Base-by-base conservation (phyloP, 2,113 vertebrate species). In the Sylvietta virens region DNA sequence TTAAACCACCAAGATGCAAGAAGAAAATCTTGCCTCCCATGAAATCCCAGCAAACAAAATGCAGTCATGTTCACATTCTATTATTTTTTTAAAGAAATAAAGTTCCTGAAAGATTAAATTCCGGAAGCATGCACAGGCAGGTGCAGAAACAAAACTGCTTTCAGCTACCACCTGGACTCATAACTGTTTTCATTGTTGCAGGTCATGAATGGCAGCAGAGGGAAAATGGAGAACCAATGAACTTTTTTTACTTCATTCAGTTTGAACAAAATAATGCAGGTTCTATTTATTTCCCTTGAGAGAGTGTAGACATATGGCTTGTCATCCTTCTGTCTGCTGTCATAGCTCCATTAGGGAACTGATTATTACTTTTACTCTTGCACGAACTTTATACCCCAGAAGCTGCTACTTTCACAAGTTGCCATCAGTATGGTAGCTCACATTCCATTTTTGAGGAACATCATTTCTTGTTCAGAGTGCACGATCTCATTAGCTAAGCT, bases 81-180 rank as follows among this genome's bases (percentile, higher is more conserved):
- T 51, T 84, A 11, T 71, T 85, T 80, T 79, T 94, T 56, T 40
- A 13, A 61, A 85, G 78, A 80, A 78, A 72, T 64, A 4, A 64
- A 65, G 35, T 82, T 74, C 40, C 48, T 83, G 44, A 83, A 89
- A 93, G 58, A 95, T 83, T 80, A 87, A 94, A 95, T 80, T 91
- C 82, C 92, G n/a, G 42, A 92, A 92, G 81, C 81, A 92, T 39
- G 48, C 48, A 83, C 65, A 90, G 42, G 33, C 65, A 94, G 64
- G 85, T 64, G 54, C 65, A 60, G 62, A 81, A 88, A 94, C 31
- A 93, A 70, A 93, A 78, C 48, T n/a, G 56, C 56, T 86, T 93
- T 90, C 60, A 92, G 69, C 48, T 85, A 67, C 64, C 95, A 91
- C 83, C 92, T 95, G 88, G 35, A 57, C 8, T 60, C 69, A 85